These are phyloP conservation scores for Bombus superbus DNA, from an alignment of 1,140 invertebrate species.

Conservation along the genomic window DNA sequence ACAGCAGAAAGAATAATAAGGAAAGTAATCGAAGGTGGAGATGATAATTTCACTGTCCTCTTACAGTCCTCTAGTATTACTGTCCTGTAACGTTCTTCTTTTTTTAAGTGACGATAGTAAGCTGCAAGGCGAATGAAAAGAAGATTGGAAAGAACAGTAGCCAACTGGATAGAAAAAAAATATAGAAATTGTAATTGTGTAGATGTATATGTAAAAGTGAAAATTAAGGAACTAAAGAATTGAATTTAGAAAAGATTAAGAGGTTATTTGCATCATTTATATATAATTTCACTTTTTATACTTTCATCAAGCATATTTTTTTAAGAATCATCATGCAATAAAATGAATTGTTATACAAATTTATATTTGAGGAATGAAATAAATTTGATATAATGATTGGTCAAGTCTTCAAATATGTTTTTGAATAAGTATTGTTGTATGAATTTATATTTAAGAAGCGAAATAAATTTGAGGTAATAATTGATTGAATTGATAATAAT, in stretches of 20 bases:
- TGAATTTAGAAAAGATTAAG: not conserved
- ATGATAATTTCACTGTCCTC: not conserved
- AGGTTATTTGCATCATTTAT: not conserved
- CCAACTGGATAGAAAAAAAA: not conserved
- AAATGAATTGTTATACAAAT: not conserved
- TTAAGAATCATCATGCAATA: not conserved
- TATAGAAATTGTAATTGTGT: not conserved
- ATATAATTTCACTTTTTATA: not conserved
- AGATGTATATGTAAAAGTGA: no score
- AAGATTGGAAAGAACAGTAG: not conserved
- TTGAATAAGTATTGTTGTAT: not conserved
- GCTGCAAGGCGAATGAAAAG: not conserved
- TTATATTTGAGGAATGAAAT: not conserved
- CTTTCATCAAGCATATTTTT: no score
- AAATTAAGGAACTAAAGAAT: not conserved
- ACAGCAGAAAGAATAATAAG: not conserved
- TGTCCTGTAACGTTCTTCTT: not conserved
- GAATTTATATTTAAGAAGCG: not conserved
- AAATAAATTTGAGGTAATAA: not conserved
- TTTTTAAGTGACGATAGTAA: not conserved
- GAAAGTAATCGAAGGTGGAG: conserved; percentile 18
- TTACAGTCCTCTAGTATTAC: not conserved
- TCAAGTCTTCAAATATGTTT: no score
- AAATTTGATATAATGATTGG: not conserved
- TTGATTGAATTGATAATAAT: no score